These are phyloP conservation scores for Plecturocebus donacophilus DNA, from an alignment of 2,113 vertebrate genomes.

Conservation along the genomic window DNA sequence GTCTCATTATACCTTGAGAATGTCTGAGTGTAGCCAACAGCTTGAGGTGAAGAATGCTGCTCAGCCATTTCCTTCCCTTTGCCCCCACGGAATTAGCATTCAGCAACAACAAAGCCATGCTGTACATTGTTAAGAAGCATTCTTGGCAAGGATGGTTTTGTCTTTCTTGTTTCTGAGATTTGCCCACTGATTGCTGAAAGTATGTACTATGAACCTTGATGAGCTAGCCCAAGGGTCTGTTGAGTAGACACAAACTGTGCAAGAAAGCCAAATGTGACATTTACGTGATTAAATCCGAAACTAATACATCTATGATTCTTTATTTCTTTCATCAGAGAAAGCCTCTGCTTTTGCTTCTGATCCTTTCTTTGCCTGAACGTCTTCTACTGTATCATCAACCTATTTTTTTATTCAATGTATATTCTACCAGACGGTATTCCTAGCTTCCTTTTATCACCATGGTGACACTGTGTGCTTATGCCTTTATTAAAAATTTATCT, in stretches of 20 bases:
- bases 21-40: background rate
- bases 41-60: background rate
- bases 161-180: slow-evolving; percentile 39
- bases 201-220: background rate
- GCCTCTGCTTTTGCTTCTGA: slow-evolving; percentile 24
- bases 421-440: slow-evolving; percentile 37
- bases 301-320: slow-evolving; percentile 4
- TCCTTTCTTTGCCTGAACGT: slow-evolving; percentile 16
- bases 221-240: background rate
- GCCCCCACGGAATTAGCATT: background rate
- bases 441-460: slow-evolving; percentile 69
- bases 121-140: background rate
- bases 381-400: slow-evolving; percentile 13
- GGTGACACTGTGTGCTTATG: slow-evolving; percentile 55
- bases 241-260: background rate
- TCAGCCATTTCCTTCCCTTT: background rate
- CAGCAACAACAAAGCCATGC: background rate
- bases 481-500: slow-evolving; percentile 79
- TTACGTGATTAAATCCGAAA: slow-evolving; percentile 47
- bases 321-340: slow-evolving; percentile 49
- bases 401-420: slow-evolving; percentile 63
- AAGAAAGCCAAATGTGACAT: slow-evolving; percentile 27
- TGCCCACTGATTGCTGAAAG: slow-evolving; percentile 1
- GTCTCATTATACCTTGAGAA: slow-evolving; percentile 44
- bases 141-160: slow-evolving; percentile 16